Evolutionary conservation across 2,888 invertebrate genomes (phyloP), one percentile per base, ranked within the genome.

Genomic region (Priocnemis perturbator): DNA sequence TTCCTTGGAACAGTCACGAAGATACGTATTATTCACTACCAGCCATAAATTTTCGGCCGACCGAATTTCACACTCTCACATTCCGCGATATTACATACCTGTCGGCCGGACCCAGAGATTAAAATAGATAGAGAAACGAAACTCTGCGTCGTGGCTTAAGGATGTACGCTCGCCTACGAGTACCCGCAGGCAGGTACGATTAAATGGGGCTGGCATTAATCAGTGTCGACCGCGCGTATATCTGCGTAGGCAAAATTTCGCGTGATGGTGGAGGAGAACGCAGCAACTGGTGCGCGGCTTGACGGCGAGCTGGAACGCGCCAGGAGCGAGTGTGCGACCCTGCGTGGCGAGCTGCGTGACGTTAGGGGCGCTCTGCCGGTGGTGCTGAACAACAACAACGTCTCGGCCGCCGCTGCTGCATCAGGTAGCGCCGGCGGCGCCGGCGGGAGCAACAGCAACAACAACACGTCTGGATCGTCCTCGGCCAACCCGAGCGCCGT

Each of bases 261-360:
- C 91, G 95, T 94, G 91, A 96, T 96, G 96, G 95, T 96, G 88
- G 96, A 96, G 91, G 96, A 96, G 91, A 95, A 96, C 91, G 90
- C 91, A 84, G 89, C 90, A 72, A 90, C 90, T 73, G 87, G 89
- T 69, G 87, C 88, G 79, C 90, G 91, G 81, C 91, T 92, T 67
- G 91, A 91, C 87, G 89, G 89, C 71, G 93, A 93, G 88, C 92
- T 93, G 82, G 93, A 93, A 80, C 91, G 92, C 65, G 90, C 93
- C 60, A 91, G 93, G 77, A 92, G 93, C 76, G 94, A 94, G 84
- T 91, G 92, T 81, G 90, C 90, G 60, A 89, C 90, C 56, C 86
- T 92, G 72, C 88, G 92, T 59, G 90, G 90, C 26, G 92, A 92
- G 80, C 87, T 92, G 68, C 90, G 90, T 23, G 91, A 91, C 81